Evolutionary conservation across 35 echinoderm and acorn worm species (phyloP).

Genomic region (Nesometra sesokonis): DNA sequence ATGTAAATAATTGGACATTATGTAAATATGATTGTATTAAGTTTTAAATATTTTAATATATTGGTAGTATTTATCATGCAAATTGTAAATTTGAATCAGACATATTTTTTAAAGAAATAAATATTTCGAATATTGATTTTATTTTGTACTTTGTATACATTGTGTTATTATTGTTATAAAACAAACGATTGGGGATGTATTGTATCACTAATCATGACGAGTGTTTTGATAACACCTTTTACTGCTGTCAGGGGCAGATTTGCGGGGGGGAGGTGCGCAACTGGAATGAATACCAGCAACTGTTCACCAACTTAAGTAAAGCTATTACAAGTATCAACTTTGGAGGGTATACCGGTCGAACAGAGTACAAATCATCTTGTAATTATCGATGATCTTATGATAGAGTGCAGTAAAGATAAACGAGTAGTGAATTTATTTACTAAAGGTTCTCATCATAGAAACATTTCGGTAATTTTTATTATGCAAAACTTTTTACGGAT

Average conservation of each 20-base stretch:
- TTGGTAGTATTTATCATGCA: too few relatives aligned
- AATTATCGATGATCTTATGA: not conserved
- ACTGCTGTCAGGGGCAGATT: not conserved
- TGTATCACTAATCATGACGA: not conserved
- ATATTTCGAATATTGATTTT: too few relatives aligned
- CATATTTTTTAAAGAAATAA: too few relatives aligned
- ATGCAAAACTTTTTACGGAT: not conserved
- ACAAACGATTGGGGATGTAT: too few relatives aligned
- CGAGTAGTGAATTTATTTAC: not conserved
- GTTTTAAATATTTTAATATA: too few relatives aligned
- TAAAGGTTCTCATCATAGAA: not conserved
- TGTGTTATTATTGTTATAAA: too few relatives aligned
- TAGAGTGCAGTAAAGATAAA: not conserved
- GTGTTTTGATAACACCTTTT: not conserved
- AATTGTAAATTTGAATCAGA: too few relatives aligned
- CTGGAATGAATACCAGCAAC: not conserved
- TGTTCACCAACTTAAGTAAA: not conserved
- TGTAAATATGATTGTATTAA: too few relatives aligned
- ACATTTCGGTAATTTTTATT: not conserved
- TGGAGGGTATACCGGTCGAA: not conserved
- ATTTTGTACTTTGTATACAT: too few relatives aligned
- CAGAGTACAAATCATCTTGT: not conserved
- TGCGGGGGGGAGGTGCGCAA: too few relatives aligned
- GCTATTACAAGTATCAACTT: not conserved
- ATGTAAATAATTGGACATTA: too few relatives aligned